Conservation (phyloP, 2,888 invertebrate species). For the Smittia sp. region DNA sequence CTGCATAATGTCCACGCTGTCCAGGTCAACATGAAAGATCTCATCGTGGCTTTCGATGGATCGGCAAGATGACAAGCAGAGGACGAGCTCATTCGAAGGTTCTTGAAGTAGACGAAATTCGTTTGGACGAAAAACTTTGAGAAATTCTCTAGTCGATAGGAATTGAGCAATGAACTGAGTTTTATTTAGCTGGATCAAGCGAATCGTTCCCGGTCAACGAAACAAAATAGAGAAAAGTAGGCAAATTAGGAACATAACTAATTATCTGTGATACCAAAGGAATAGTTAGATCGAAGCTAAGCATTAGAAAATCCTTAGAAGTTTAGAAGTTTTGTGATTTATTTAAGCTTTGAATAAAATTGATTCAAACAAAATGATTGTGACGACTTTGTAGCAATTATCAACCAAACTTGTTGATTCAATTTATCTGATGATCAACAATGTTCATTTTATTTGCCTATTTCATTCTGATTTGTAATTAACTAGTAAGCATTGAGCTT, state of each 20-base stretch:
- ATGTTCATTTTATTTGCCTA: too few species aligned
- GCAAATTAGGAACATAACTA: not conserved
- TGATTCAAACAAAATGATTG: too few species aligned
- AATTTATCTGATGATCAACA: too few species aligned
- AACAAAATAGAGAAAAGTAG: not conserved
- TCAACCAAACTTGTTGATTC: too few species aligned
- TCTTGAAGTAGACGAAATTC: conserved; percentile 25
- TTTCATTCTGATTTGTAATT: too few species aligned
- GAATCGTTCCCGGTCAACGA: not conserved
- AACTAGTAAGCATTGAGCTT: too few species aligned
- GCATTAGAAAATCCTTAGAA: too few species aligned
- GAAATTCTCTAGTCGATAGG: conserved; percentile 21
- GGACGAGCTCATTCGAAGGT: conserved; percentile 32
- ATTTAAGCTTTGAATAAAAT: too few species aligned
- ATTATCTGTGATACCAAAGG: conserved; percentile 15
- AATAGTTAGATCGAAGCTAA: not conserved
- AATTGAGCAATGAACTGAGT: conserved; percentile 16
- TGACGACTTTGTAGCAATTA: too few species aligned
- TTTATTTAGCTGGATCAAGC: not conserved
- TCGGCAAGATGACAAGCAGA: conserved; percentile 40
- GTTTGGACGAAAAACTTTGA: not conserved
- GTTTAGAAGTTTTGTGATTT: too few species aligned
- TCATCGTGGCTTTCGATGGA: conserved; percentile 38
- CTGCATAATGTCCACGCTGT: conserved; percentile 34
- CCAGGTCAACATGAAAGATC: conserved; percentile 36